A percentile compares a stretch with the other conserved stretches of the same genome.
phyloP scores from a whole-genome alignment of 2,113 vertebrate genomes.

The Zosterops hypoxanthus region DNA sequence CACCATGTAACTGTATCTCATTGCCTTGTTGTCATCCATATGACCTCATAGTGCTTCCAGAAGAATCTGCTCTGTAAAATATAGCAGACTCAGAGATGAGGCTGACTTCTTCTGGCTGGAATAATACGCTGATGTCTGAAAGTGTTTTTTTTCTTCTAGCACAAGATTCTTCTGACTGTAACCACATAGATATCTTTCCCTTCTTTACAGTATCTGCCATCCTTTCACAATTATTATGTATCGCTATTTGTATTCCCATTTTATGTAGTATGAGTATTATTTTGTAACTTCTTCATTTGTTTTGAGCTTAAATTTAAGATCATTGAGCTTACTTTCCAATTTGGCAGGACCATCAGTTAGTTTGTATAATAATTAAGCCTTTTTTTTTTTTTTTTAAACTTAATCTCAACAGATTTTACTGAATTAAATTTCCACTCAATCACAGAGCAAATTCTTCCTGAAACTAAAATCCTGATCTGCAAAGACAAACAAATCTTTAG shows the following conservation, averaged over 20 bases:
- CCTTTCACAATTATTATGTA: neutral
- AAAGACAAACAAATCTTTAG: conserved; percentile 19
- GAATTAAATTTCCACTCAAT: conserved; percentile 52
- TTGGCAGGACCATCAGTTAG: conserved; percentile 55
- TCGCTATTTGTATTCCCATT: neutral
- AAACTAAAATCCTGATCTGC: conserved; percentile 46
- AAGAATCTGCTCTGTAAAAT: neutral
- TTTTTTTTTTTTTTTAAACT: conserved; percentile 17
- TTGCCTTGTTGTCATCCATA: neutral
- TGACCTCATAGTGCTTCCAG: neutral
- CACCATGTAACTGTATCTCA: too few relatives aligned
- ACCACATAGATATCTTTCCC: neutral
- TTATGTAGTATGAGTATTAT: conserved; percentile 6
- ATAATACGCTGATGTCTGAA: neutral
- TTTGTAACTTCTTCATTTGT: conserved; percentile 45
- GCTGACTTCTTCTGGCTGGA: neutral
- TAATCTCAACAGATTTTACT: neutral
- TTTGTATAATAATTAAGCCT: conserved; percentile 66
- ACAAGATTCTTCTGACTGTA: neutral
- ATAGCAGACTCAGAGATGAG: neutral
- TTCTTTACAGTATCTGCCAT: neutral
- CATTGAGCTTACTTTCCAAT: conserved; percentile 53
- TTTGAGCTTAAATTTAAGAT: conserved; percentile 66
- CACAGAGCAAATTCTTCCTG: conserved; percentile 54
- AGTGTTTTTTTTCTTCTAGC: neutral